Evolutionary conservation across 2,888 invertebrate species (phyloP), one percentile per base, ranked within the genome.

Genomic region (Hirtodrosophila histrioides): DNA sequence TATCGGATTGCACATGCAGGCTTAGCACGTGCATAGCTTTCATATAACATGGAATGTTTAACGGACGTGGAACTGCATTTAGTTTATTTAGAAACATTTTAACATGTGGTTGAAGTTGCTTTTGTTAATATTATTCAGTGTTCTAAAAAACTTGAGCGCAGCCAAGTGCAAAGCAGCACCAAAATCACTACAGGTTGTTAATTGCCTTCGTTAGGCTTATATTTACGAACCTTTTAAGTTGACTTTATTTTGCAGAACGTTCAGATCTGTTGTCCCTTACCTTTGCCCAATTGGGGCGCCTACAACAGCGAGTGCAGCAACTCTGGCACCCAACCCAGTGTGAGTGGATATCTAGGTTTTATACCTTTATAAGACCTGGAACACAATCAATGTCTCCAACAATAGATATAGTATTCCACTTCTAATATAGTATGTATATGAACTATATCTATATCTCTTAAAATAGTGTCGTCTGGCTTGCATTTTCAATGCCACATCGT

Each of bases 221-320:
- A 37, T n/a, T 45, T 0, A 0, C 3, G 3, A 17, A 4, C 3
- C n/a, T n/a, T 33, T 27, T 27, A 24, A 11, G 8, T 7, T 1
- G 6, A 10, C n/a, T 11, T 10, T 12, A 12, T 7, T 10, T 1
- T 27, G 0, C n/a, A 71, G 85, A 80, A 85, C 44, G 85, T 83
- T 4, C 68, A 71, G 35, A 39, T 68, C 9, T 85, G 83, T 8
- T 83, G 85, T 10, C 62, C 78, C 0, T 45, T 82, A 0, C 83
- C 83, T 5, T 17, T 82, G 78, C 85, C 83, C 35, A 85, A 82
- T 6, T 83, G 83, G 85, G 65, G 55, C 3, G 85, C 65, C 51
- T 85, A 60, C 37, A 69, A 70, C 41, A 60, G 45, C 10, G 83
- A 82, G 9, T 83, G 83, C 17, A 64, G 51, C 12, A 53, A n/a